Percentiles rank a stretch among this genome's conserved stretches.
Evolutionary conservation across 2,113 vertebrate species (phyloP).

Genomic region (Motacilla alba): DNA sequence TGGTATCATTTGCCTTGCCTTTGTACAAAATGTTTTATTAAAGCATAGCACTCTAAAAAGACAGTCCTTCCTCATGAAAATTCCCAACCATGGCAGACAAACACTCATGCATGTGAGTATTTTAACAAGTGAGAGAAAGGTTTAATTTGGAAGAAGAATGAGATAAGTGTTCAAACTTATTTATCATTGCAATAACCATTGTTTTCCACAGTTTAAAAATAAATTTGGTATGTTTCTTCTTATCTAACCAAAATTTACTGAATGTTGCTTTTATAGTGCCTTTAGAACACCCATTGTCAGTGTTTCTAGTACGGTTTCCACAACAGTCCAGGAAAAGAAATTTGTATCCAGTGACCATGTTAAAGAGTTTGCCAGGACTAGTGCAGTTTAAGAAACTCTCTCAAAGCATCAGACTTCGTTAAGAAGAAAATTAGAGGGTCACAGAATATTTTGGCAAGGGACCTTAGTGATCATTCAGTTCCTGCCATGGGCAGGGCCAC

Average conservation of each 20-base stretch:
- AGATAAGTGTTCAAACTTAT: neutral
- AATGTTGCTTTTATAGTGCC: neutral
- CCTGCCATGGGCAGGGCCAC: neutral
- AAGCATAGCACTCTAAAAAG: neutral
- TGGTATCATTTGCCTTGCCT: neutral
- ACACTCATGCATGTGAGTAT: neutral
- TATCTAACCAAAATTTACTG: neutral
- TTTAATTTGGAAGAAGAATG: neutral
- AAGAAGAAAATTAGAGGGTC: neutral
- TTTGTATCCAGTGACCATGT: neutral
- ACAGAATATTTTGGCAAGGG: neutral
- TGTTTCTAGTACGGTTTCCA: slow-evolving; percentile 59
- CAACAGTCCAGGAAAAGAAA: slow-evolving; percentile 27
- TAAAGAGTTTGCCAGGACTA: slow-evolving; percentile 21
- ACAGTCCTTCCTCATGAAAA: neutral
- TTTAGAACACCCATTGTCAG: neutral
- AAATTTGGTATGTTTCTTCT: neutral
- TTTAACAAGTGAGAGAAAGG: neutral
- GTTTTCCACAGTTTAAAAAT: neutral
- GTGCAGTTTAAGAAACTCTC: neutral
- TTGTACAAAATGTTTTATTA: neutral
- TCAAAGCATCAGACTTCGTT: neutral
- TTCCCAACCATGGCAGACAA: neutral
- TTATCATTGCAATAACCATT: neutral
- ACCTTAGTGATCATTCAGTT: neutral